Evolutionary conservation across 2,888 invertebrate species (phyloP).

Genomic region (Lasioglossum leucozonium): DNA sequence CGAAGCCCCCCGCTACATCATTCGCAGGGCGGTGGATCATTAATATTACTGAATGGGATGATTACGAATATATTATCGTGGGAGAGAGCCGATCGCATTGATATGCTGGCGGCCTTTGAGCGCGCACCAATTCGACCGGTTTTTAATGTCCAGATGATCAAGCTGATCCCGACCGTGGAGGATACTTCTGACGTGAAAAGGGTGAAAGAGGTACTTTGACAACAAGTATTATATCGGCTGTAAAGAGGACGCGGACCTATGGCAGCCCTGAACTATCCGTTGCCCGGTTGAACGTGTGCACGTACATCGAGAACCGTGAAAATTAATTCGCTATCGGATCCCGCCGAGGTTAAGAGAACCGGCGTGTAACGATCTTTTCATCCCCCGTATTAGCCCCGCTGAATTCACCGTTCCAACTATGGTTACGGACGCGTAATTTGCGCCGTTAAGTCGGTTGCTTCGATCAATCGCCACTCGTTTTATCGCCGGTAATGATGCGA

Average conservation of each 20-base stretch:
- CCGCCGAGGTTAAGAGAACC: background rate
- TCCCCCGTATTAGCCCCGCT: background rate
- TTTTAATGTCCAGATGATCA: background rate
- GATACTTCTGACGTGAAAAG: background rate
- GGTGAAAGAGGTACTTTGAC: background rate
- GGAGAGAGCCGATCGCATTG: background rate
- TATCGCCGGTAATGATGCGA: background rate
- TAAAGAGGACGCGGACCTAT: background rate
- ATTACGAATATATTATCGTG: background rate
- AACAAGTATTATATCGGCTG: background rate
- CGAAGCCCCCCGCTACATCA: background rate
- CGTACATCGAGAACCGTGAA: background rate
- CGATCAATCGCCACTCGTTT: slow-evolving; percentile 2
- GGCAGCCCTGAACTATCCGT: background rate
- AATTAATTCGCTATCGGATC: background rate
- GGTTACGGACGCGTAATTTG: background rate
- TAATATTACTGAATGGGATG: background rate
- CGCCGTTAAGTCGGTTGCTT: background rate
- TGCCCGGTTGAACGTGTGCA: background rate
- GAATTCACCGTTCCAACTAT: background rate
- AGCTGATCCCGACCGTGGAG: background rate
- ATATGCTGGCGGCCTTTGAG: background rate
- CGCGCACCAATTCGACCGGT: background rate
- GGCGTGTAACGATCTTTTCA: background rate
- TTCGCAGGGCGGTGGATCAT: background rate